Base-by-base conservation (phyloP, 2,113 vertebrate species). In the Acinonyx jubatus region DNA sequence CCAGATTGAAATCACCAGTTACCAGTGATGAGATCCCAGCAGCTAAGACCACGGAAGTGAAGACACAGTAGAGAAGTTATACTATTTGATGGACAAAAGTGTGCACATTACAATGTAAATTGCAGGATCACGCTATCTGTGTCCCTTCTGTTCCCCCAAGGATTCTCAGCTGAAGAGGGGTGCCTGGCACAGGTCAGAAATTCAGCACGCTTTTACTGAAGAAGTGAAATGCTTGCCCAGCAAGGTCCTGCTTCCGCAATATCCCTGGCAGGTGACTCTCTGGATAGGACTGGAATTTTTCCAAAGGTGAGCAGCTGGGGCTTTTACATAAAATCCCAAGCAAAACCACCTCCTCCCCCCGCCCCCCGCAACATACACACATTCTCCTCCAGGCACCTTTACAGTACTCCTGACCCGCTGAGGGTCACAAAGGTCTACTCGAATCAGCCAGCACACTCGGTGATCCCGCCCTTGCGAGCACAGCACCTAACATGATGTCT, bases 61-160 rank as follows among this genome's bases (percentile, higher is more conserved):
- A 5, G 29, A 80, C 55, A 36, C 21, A 33, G 6, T 45, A 25
- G 61, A 38, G 16, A 73, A 7, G 16, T 12, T 4, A 27, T 7
- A 36, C 50, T 3, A 6, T 4, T 1, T 36, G 55, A 76, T 5
- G 14, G 52, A 61, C 21, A 10, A 38, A 68, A 13, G 14, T 23
- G 13, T 27, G 27, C 50, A 23, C 29, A 1, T 1, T 3, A 16
- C 41, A 33, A 48, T 0, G 10, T 2, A 19, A 84, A 45, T 2
- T 3, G 2, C 63, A 66, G 52, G 45, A n/a, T 41, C 45, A 8
- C 0, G 7, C 18, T 0, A 1, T 11, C 50, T 10, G 1, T 21
- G 31, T 23, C 4, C 29, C 48, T 27, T 16, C 33, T 18, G 41
- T n/a, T 65, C 48, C 36, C 74, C 36, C 36, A 0, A 1, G 23